These are phyloP conservation scores for Leptinotarsa haldemani DNA, from an alignment of 2,888 invertebrate genomes.

Conservation along the genomic window DNA sequence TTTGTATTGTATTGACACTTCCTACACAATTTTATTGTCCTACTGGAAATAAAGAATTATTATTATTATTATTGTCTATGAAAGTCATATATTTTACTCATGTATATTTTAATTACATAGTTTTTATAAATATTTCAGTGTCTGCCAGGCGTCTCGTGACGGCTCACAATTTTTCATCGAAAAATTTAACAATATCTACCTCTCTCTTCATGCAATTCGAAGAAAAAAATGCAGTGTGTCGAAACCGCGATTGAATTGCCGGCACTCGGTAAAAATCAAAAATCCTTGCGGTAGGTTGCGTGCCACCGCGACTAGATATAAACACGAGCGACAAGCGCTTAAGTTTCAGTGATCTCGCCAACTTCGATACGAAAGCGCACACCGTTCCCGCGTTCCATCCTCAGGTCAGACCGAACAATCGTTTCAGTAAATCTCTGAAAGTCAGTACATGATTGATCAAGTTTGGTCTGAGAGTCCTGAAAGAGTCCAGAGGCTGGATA, in stretches of 20 bases:
- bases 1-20: too few relatives aligned
- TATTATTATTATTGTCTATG: too few relatives aligned
- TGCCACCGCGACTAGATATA: conserved; percentile 33
- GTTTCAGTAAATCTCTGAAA: conserved; percentile 45
- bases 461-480: conserved; percentile 41
- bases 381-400: conserved; percentile 28
- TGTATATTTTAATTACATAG: too few relatives aligned
- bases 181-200: neutral
- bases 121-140: too few relatives aligned
- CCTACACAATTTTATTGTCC: too few relatives aligned
- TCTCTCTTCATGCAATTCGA: neutral
- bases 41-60: too few relatives aligned
- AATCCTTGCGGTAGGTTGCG: conserved; percentile 46
- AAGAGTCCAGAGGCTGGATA: conserved; percentile 17
- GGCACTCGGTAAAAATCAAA: conserved; percentile 24
- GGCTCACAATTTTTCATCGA: too few relatives aligned
- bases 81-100: too few relatives aligned
- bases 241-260: conserved; percentile 34
- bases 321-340: conserved; percentile 30
- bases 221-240: neutral
- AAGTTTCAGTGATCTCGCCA: conserved; percentile 42
- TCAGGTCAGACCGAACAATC: conserved; percentile 40
- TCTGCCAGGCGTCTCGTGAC: too few relatives aligned
- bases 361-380: conserved; percentile 22
- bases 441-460: conserved; percentile 47